Evolutionary conservation across 2,113 vertebrate genomes (phyloP), one percentile per base, ranked within the genome.

Genomic region (Nestor notabilis): DNA sequence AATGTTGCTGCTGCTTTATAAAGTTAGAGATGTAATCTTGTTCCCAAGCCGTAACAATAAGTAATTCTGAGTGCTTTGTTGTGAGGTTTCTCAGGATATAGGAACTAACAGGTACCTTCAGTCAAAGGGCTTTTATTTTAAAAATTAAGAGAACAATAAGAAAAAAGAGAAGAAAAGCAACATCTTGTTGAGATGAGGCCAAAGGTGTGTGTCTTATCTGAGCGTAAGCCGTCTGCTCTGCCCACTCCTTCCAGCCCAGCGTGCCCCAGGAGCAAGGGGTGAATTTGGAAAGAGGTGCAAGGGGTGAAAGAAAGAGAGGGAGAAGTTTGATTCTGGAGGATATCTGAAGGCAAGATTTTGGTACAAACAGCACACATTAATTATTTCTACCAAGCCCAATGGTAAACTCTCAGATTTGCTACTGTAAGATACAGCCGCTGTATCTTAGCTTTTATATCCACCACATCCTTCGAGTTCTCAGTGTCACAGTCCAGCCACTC

Each of bases 1-100:
- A 97, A 96, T 60, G 92, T 70, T 89, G 92, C 70, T 0, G 3
- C 74, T 85, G 80, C 92, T 97, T 96, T 97, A 95, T 92, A 96
- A 96, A 97, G 90, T 89, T 69, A 28, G 94, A 96, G 95, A 95
- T 93, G 74, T 91, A 96, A 96, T 95, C 93, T 95, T 89, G 70
- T 95, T 95, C 84, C 53, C 46, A 31, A 80, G 81, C 84, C 66
- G 72, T 90, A 95, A 87, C 93, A 97, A 93, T 91, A 95, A 94
- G 83, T 89, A 95, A 89, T 95, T 94, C 58, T 25, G 82, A 91
- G 66, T 52, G 89, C 74, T 87, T 94, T 94, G 94, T 96, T 96
- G 93, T 95, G 52, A 21, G 53, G 58, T 80, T 91, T 79, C 66
- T 92, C 49, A 17, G 63, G 50, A 86, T 85, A 60, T 35, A 55